These are phyloP conservation scores for Thryonomys swinderianus DNA, from an alignment of 2,113 vertebrate species.

Conservation along the genomic window DNA sequence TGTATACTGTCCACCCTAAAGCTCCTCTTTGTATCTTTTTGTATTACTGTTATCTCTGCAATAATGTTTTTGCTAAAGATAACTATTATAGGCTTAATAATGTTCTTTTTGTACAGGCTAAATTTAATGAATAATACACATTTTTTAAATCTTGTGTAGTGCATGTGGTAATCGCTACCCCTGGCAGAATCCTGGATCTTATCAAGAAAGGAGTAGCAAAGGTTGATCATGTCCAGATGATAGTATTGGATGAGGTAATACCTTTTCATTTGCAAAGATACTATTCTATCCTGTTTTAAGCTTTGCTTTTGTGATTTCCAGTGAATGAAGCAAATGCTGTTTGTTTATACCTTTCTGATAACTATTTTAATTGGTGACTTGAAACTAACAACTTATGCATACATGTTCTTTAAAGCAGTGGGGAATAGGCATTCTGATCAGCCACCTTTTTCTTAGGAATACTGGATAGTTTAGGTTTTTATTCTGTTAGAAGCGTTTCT, in stretches of 20 bases:
- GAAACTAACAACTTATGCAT: not conserved
- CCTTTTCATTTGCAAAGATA: conserved; percentile 55
- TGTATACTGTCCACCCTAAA: not conserved
- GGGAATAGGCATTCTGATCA: not conserved
- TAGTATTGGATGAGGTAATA: conserved; percentile 97
- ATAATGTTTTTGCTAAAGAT: not conserved
- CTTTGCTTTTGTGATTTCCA: conserved; percentile 37
- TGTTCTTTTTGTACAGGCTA: conserved; percentile 24
- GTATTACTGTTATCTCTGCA: conserved; percentile 2
- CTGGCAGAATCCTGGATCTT: conserved; percentile 98
- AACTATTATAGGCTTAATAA: not conserved
- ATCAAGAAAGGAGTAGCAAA: conserved; percentile 99
- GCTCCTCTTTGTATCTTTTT: not conserved
- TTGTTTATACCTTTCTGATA: conserved; percentile 15
- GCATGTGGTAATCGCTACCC: conserved; percentile 98
- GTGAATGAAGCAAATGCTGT: not conserved
- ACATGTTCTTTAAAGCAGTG: not conserved
- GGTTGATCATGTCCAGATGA: conserved; percentile 98
- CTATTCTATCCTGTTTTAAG: not conserved
- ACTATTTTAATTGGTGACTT: not conserved
- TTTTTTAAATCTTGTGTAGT: conserved; percentile 87
- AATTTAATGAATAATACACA: not conserved
- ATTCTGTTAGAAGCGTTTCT: not conserved
- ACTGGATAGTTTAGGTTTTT: not conserved
- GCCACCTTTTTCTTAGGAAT: not conserved